phyloP scores from a whole-genome alignment of 2,888 invertebrate genomes.

The Uloborus plumipes region DNA sequence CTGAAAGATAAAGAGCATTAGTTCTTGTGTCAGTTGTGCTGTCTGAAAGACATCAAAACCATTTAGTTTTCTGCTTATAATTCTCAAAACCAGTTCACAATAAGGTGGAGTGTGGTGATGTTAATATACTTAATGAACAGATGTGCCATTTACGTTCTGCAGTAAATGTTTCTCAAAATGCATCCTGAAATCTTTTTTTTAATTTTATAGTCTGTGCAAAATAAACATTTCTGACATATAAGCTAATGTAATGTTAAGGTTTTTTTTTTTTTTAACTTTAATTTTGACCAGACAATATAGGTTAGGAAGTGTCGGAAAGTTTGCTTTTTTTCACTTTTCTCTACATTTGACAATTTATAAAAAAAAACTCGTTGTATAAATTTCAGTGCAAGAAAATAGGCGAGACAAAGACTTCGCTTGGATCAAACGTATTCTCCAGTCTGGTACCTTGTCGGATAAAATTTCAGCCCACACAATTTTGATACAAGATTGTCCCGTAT shows the following conservation, averaged over 20 bases:
- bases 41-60: no score
- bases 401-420: conserved; percentile 78
- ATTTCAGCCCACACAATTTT: conserved; percentile 86
- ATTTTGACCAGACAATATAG: neutral
- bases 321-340: neutral
- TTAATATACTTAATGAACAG: no score
- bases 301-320: no score
- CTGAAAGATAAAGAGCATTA: no score
- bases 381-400: conserved; percentile 37
- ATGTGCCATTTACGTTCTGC: no score
- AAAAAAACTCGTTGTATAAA: neutral
- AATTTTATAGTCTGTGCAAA: no score
- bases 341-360: neutral
- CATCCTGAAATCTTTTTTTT: neutral
- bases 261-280: neutral
- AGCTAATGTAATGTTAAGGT: neutral
- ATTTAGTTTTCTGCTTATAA: no score
- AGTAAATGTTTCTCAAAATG: neutral
- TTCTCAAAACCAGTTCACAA: no score
- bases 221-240: no score
- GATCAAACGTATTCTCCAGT: conserved; percentile 83
- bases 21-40: no score
- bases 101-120: no score
- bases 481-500: conserved; percentile 87
- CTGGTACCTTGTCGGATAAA: conserved; percentile 87